Evolutionary conservation across 2,888 invertebrate species (phyloP).

Genomic region (Lasioglossum leucozonium): DNA sequence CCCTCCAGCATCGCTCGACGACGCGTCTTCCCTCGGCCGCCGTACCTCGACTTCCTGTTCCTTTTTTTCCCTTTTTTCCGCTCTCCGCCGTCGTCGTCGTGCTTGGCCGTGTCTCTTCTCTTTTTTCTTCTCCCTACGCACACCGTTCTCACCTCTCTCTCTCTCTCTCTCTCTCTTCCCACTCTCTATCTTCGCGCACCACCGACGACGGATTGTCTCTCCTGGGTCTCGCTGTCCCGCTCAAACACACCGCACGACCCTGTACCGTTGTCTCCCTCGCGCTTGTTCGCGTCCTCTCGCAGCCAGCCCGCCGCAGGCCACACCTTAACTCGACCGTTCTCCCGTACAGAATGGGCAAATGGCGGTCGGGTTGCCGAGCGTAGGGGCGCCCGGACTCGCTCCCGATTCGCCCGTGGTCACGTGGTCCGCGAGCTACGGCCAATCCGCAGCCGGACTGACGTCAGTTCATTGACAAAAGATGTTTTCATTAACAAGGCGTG

Average conservation of each 20-base stretch:
- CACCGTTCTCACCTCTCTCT: background rate
- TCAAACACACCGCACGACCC: background rate
- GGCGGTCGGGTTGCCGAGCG: slow-evolving; percentile 75
- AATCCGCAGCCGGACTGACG: slow-evolving; percentile 83
- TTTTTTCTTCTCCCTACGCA: background rate
- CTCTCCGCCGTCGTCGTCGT: slow-evolving; percentile 4
- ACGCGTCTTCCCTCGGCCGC: slow-evolving; percentile 53
- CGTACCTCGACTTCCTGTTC: slow-evolving; percentile 52
- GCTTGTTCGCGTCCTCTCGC: slow-evolving; percentile 24
- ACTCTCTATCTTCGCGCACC: slow-evolving; percentile 14
- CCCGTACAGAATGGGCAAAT: slow-evolving; percentile 81
- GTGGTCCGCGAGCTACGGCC: slow-evolving; percentile 81
- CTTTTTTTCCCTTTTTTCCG: slow-evolving; percentile 24
- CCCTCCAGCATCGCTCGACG: slow-evolving; percentile 67
- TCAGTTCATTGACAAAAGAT: slow-evolving; percentile 86
- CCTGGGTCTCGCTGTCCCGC: slow-evolving; percentile 19
- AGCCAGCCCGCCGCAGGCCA: slow-evolving; percentile 73
- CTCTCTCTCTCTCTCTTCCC: background rate
- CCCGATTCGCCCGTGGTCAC: slow-evolving; percentile 84
- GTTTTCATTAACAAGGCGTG: slow-evolving; percentile 83
- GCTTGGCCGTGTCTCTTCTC: background rate
- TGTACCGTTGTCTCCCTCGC: slow-evolving; percentile 27
- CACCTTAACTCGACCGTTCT: slow-evolving; percentile 82
- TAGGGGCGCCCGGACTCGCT: slow-evolving; percentile 73
- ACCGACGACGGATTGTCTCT: slow-evolving; percentile 19